Percentiles rank a stretch among this genome's conserved stretches.
These are phyloP conservation scores for Colostygia pectinataria DNA, from an alignment of 2,888 invertebrate species.

Conservation along the genomic window DNA sequence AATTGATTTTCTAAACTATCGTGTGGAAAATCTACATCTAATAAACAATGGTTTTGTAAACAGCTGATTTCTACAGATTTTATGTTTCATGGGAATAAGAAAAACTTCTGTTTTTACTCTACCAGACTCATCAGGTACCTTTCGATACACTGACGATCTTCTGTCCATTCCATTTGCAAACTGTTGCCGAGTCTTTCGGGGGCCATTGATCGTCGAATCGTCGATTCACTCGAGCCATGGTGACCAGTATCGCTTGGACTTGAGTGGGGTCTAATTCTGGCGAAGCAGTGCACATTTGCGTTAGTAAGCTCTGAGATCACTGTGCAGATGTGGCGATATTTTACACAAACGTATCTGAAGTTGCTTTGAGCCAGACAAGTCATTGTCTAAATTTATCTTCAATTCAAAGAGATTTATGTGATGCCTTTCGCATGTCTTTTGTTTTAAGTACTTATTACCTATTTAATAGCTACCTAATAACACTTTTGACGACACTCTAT, in stretches of 20 bases:
- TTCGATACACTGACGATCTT: constrained; percentile 68
- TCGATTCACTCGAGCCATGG: constrained; percentile 59
- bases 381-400: too few species aligned
- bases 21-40: not conserved
- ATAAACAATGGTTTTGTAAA: constrained; percentile 5
- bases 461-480: not conserved
- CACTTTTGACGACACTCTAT: not conserved
- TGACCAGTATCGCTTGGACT: constrained; percentile 72
- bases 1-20: constrained; percentile 7
- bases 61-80: not conserved
- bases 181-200: constrained; percentile 46
- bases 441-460: too few species aligned
- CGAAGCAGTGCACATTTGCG: constrained; percentile 59
- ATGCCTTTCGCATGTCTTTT: not conserved
- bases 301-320: constrained; percentile 54
- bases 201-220: constrained; percentile 72
- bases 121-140: constrained; percentile 62
- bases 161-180: constrained; percentile 61
- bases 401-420: not conserved
- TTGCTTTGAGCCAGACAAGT: too few species aligned
- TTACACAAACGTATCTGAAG: constrained; percentile 1
- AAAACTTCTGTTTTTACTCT: constrained; percentile 43
- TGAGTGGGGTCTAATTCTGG: constrained; percentile 74
- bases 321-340: constrained; percentile 12
- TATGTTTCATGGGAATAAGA: constrained; percentile 18